Evolutionary conservation across 2,888 invertebrate genomes (phyloP).

Genomic region (Encarsia formosa): DNA sequence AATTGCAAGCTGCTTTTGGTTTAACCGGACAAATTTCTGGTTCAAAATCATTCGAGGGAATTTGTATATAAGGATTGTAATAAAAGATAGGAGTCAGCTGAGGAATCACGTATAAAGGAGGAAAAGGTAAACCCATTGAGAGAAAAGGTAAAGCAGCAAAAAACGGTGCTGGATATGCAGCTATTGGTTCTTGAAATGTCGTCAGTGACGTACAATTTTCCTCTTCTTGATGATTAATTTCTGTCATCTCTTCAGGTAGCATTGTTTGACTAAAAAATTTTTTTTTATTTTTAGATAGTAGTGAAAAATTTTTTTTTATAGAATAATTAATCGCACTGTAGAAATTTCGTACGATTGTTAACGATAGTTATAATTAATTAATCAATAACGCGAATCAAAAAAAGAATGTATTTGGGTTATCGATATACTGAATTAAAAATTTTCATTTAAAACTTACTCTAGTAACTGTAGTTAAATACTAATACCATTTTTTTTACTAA

Average conservation of each 20-base stretch:
- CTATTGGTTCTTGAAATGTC: constrained; percentile 36
- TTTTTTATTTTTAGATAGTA: neutral
- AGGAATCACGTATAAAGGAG: constrained; percentile 48
- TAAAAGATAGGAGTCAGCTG: constrained; percentile 45
- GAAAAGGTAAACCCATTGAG: constrained; percentile 49
- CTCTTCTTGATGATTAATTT: constrained; percentile 23
- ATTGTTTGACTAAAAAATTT: constrained; percentile 3
- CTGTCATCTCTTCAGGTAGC: neutral
- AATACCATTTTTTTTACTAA: no score
- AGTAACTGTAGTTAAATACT: no score
- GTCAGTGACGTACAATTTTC: constrained; percentile 36
- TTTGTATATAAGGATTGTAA: constrained; percentile 44
- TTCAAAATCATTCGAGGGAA: constrained; percentile 28
- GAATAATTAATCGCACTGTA: no score
- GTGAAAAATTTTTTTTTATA: neutral
- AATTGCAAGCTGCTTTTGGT: constrained; percentile 44
- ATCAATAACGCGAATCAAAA: no score
- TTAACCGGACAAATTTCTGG: constrained; percentile 33
- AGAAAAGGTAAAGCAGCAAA: constrained; percentile 47
- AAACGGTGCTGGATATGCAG: constrained; percentile 44
- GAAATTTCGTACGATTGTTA: no score
- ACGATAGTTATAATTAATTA: no score
- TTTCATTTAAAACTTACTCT: no score
- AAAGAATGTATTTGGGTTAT: no score
- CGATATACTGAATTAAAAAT: no score